These are phyloP conservation scores for Neofelis nebulosa DNA, from an alignment of 2,113 vertebrate species.

Conservation along the genomic window DNA sequence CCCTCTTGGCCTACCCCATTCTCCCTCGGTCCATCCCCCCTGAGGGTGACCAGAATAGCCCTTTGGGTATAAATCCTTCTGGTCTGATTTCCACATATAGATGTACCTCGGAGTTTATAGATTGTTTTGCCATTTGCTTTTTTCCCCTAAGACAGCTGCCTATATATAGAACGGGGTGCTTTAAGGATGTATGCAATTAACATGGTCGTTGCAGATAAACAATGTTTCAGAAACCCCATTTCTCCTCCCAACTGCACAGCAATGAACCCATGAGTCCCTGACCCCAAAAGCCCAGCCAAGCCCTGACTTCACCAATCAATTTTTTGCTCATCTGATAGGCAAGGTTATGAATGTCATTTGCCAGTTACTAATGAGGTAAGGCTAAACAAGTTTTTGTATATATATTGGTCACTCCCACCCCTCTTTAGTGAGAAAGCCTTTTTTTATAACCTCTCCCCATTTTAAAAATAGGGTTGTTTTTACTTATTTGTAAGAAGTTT, in stretches of 20 bases:
- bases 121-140: rapidly evolving
- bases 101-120: rapidly evolving
- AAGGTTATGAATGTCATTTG: neutral
- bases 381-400: neutral
- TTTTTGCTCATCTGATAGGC: neutral
- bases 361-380: neutral
- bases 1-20: rapidly evolving
- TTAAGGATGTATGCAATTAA: no score
- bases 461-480: neutral
- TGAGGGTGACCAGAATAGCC: rapidly evolving
- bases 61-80: neutral
- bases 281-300: rapidly evolving
- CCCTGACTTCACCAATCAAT: no score
- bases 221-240: neutral
- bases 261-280: rapidly evolving
- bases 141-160: neutral
- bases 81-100: neutral
- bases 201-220: neutral
- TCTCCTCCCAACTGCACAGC: neutral
- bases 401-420: neutral
- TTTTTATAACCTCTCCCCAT: neutral
- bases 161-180: rapidly evolving
- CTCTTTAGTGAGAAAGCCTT: neutral
- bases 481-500: neutral
- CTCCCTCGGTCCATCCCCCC: rapidly evolving